Evolutionary conservation across 2,797 vertebrate species (phyloP).

Genomic region (Cichlasoma orientale): DNA sequence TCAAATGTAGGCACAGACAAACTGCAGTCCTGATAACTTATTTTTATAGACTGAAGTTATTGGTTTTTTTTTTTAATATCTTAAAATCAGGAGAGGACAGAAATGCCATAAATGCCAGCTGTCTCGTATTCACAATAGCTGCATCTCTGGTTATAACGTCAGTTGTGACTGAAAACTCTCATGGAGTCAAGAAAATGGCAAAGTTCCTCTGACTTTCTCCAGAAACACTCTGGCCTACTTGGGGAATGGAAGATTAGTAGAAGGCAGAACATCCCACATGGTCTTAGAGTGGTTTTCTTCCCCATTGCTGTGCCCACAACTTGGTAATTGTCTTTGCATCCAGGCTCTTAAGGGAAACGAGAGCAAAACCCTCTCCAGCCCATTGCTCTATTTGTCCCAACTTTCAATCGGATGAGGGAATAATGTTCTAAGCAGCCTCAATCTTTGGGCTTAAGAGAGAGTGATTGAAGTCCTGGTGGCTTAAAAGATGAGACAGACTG

Average conservation of each 20-base stretch:
- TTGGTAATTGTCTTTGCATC: conserved; percentile 72
- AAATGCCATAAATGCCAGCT: not conserved
- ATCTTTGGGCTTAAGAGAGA: conserved; percentile 50
- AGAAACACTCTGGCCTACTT: conserved; percentile 58
- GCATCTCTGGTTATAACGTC: conserved; percentile 15
- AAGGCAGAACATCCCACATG: conserved; percentile 68
- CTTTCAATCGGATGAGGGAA: conserved; percentile 64
- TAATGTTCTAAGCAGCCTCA: conserved; percentile 57
- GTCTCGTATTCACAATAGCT: conserved; percentile 11
- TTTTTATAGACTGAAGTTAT: not conserved
- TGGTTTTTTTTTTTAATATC: not conserved
- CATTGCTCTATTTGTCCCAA: conserved; percentile 54
- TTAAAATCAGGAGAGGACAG: conserved; percentile 19
- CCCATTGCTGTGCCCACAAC: conserved; percentile 60
- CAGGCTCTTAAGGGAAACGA: conserved; percentile 52
- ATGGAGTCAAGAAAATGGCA: conserved; percentile 37
- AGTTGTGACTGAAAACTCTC: not conserved
- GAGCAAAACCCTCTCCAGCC: conserved; percentile 54
- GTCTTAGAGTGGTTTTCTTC: conserved; percentile 69
- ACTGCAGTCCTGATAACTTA: not conserved
- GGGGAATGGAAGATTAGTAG: conserved; percentile 59
- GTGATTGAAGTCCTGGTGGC: conserved; percentile 54
- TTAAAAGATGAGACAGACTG: conserved; percentile 53
- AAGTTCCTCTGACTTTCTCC: conserved; percentile 53
- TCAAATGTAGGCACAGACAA: not conserved